phyloP scores from a whole-genome alignment of 2,888 invertebrate genomes.

The Clivina fossor region DNA sequence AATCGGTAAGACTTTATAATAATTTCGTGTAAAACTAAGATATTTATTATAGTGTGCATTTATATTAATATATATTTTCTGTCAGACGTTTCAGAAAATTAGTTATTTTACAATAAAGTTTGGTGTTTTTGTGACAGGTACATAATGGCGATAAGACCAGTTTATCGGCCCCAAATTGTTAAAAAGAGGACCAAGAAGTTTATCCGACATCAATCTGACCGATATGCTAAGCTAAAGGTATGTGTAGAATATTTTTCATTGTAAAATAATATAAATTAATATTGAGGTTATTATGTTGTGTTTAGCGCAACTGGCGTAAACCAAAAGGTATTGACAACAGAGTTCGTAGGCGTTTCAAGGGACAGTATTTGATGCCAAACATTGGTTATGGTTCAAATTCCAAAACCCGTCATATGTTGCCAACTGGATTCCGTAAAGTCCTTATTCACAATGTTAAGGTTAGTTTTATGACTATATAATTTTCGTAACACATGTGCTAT shows the following conservation, averaged over 20 bases:
- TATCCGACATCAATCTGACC: constrained; percentile 97
- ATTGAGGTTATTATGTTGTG: constrained; percentile 27
- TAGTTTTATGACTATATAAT: constrained; percentile 43
- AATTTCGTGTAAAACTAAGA: not conserved
- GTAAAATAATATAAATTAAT: too few species aligned
- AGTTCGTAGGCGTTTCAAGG: constrained; percentile 98
- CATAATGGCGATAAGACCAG: constrained; percentile 87
- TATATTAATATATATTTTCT: not conserved
- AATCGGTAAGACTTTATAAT: constrained; percentile 17
- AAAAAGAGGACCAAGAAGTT: constrained; percentile 99
- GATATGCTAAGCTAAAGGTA: constrained; percentile 94
- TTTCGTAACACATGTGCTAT: not conserved
- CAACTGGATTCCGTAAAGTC: constrained; percentile 97
- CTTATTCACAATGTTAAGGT: constrained; percentile 84
- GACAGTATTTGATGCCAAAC: constrained; percentile 97
- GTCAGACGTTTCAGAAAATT: not conserved
- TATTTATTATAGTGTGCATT: not conserved
- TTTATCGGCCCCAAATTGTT: constrained; percentile 85
- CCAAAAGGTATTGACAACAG: constrained; percentile 99
- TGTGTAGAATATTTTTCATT: too few species aligned
- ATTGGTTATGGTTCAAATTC: constrained; percentile 98
- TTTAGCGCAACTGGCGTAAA: constrained; percentile 96
- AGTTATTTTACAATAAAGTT: not conserved
- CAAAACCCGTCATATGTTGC: constrained; percentile 94
- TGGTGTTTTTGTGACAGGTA: constrained; percentile 39